These are phyloP conservation scores for Trogon surrucura DNA, from an alignment of 2,113 vertebrate species.

Conservation along the genomic window DNA sequence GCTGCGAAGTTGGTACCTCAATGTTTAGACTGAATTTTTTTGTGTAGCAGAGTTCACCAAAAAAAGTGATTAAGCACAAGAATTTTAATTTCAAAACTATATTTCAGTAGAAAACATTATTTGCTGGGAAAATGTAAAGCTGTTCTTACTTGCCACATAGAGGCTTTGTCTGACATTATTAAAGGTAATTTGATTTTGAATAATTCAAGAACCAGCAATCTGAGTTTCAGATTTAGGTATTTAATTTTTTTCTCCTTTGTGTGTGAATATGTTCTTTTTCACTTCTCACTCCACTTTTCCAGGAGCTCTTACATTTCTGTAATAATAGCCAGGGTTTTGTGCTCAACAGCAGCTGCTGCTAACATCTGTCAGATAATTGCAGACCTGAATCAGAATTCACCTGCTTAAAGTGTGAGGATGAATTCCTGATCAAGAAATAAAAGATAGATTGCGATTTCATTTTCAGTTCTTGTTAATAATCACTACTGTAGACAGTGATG, in stretches of 20 bases:
- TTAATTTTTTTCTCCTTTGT: not conserved
- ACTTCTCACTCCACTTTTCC: conserved; percentile 70
- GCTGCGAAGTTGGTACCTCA: not conserved
- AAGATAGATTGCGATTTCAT: conserved; percentile 73
- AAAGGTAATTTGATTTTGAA: conserved; percentile 42
- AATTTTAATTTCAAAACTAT: not conserved
- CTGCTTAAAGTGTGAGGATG: conserved; percentile 69
- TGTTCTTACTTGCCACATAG: not conserved
- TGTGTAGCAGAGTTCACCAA: not conserved
- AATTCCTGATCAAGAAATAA: conserved; percentile 79
- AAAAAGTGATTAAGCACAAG: not conserved
- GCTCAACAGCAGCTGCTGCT: conserved; percentile 71
- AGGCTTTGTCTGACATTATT: not conserved
- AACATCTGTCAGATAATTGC: conserved; percentile 80
- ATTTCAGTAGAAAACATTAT: not conserved
- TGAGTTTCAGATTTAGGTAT: conserved; percentile 64
- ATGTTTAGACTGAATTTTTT: not conserved
- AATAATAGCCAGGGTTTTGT: conserved; percentile 66
- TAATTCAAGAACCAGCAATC: conserved; percentile 52
- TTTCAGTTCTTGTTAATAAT: conserved; percentile 75
- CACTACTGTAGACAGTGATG: conserved; percentile 64
- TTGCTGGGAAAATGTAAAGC: not conserved
- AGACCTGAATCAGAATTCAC: conserved; percentile 75
- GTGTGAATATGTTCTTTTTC: conserved; percentile 63
- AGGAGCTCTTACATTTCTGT: conserved; percentile 63